Conservation (phyloP, 2,888 invertebrate genomes). For the Biston stratarius region DNA sequence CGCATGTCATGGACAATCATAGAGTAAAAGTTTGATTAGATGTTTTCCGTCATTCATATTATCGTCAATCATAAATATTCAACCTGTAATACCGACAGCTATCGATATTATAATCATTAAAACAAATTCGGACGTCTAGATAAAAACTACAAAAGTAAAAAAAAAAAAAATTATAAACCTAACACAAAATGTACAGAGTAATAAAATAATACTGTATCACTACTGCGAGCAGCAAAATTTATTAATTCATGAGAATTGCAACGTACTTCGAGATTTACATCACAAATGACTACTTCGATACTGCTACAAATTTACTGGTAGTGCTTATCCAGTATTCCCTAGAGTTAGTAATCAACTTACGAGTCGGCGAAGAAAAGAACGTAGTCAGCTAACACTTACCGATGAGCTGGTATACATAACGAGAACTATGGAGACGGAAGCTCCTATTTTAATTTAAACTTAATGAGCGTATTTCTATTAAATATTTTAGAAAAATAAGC, state of each 20-base stretch:
- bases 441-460: conserved; percentile 25
- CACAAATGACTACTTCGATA: conserved; percentile 43
- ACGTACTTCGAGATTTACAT: conserved; percentile 46
- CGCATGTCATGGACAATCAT: conserved; percentile 39
- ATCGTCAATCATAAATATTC: conserved; percentile 37
- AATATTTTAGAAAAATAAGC: conserved; percentile 55
- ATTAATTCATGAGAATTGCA: conserved; percentile 55
- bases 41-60: conserved; percentile 18
- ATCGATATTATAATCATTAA: conserved; percentile 27
- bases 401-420: conserved; percentile 23
- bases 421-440: conserved; percentile 19
- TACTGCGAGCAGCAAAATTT: conserved; percentile 75
- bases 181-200: conserved; percentile 79
- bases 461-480: conserved; percentile 28
- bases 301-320: conserved; percentile 34
- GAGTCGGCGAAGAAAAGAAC: conserved; percentile 18
- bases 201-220: conserved; percentile 85
- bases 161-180: conserved; percentile 70
- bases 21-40: conserved; percentile 28
- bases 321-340: conserved; percentile 29
- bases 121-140: conserved; percentile 56
- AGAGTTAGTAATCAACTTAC: conserved; percentile 33
- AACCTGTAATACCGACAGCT: conserved; percentile 34
- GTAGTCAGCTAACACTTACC: conserved; percentile 23
- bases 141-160: conserved; percentile 71